phyloP scores from a whole-genome alignment of 2,888 invertebrate genomes.

The Agrenia bidenticulata region DNA sequence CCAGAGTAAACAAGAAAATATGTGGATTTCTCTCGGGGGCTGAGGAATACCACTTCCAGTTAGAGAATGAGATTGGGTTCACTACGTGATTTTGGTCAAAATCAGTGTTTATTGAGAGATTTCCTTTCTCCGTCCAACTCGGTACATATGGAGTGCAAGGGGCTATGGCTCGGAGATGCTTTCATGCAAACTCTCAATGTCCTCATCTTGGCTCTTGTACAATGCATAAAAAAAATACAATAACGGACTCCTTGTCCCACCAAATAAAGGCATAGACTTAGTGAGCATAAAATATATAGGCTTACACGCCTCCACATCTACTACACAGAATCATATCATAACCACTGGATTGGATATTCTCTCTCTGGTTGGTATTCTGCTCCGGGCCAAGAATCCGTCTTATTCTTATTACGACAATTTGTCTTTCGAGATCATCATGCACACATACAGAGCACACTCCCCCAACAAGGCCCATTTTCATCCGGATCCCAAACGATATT shows the following conservation, averaged over 20 bases:
- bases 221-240: too few species aligned
- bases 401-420: conserved; percentile 7
- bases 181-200: conserved; percentile 12
- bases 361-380: not conserved
- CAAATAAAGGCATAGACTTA: conserved; percentile 3
- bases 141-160: not conserved
- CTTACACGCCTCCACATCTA: too few species aligned
- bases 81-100: conserved; percentile 49
- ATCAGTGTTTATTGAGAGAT: conserved; percentile 51
- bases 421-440: not conserved
- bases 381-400: not conserved
- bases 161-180: not conserved
- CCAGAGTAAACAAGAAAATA: conserved; percentile 49
- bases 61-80: conserved; percentile 31
- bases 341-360: too few species aligned
- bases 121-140: conserved; percentile 27
- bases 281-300: too few species aligned
- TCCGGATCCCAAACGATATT: too few species aligned
- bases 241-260: not conserved
- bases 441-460: too few species aligned
- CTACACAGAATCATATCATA: too few species aligned
- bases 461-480: too few species aligned
- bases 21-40: conserved; percentile 44
- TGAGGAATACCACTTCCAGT: conserved; percentile 22
- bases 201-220: not conserved